Evolutionary conservation across 2,113 vertebrate species (phyloP), one percentile per base, ranked within the genome.

Genomic region (Castor canadensis): DNA sequence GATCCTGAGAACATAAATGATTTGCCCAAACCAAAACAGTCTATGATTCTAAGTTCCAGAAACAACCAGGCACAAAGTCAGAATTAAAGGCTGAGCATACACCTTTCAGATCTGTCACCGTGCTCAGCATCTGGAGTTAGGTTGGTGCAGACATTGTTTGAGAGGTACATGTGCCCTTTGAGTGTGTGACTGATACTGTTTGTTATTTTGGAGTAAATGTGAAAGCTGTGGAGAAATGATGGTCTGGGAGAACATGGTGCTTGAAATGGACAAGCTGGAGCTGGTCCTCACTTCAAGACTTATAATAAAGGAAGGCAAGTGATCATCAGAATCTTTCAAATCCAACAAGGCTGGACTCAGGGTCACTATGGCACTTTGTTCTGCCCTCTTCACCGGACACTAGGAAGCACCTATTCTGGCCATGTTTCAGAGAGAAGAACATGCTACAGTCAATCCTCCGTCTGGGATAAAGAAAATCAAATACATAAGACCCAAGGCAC

Each of bases 21-120:
- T 91, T 69, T 93, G 94, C 93, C 88, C 49, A 93, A 64, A 66
- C 88, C 49, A 93, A 64, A 66, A 38, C 75, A 76, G 86, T 45
- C 32, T 94, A 76, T 60, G 82, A 88, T 96, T 93, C 69, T 89
- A 60, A 71, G 66, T 96, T 95, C 84, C 93, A 75, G 81, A 69
- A 38, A 92, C 40, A 58, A 96, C 43, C 79, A 45, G 49, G 40
- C 54, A 1, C 16, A 40, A 72, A 92, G 76, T 90, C 88, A 89
- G 79, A 90, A 87, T 56, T 79, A 52, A 93, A 87, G 95, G 94
- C 75, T 3, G 32, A 93, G 58, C 43, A 64, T 80, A 69, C 49
- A 45, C 1, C 5, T 86, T 95, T 94, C 49, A 64, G 45, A 67
- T 95, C 85, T 95, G 84, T 95, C 87, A 75, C 92, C n/a, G 20